Percentiles rank a stretch among this genome's conserved stretches.
Conservation (phyloP, 2,888 invertebrate genomes). For the Eudasyphora cyanicolor region DNA sequence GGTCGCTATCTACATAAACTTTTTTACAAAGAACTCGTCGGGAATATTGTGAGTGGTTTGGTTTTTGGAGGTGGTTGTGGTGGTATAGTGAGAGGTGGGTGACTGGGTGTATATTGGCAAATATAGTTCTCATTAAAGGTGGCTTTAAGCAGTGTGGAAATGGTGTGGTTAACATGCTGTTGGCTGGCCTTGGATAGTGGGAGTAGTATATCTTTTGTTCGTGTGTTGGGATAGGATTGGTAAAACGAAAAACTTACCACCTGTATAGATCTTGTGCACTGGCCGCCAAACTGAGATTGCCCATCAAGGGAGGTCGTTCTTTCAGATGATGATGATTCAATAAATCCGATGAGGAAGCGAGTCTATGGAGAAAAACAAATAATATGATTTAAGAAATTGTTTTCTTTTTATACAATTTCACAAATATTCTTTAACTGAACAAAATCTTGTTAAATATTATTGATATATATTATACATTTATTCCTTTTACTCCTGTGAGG, state of each 20-base stretch:
- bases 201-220: too few relatives aligned
- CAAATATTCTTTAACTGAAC: too few relatives aligned
- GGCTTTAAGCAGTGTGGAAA: not conserved
- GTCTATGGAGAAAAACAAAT: constrained; percentile 73
- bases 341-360: constrained; percentile 84
- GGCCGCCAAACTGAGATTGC: constrained; percentile 80
- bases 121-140: too few relatives aligned
- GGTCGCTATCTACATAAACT: not conserved
- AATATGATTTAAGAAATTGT: not conserved
- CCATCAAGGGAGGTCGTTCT: constrained; percentile 82
- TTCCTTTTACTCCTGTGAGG: too few relatives aligned
- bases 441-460: too few relatives aligned
- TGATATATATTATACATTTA: too few relatives aligned
- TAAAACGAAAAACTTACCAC: constrained; percentile 77
- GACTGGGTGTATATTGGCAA: not conserved
- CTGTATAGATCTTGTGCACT: constrained; percentile 81
- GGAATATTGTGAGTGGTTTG: constrained; percentile 8
- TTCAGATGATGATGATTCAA: constrained; percentile 81
- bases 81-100: not conserved
- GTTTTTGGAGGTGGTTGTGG: constrained; percentile 20
- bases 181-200: constrained; percentile 11
- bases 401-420: too few relatives aligned
- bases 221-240: constrained; percentile 30
- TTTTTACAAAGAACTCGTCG: not conserved
- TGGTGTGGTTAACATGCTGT: constrained; percentile 27